phyloP scores from a whole-genome alignment of 92 coral and sea anemone genomes.

The Ricordea florida region DNA sequence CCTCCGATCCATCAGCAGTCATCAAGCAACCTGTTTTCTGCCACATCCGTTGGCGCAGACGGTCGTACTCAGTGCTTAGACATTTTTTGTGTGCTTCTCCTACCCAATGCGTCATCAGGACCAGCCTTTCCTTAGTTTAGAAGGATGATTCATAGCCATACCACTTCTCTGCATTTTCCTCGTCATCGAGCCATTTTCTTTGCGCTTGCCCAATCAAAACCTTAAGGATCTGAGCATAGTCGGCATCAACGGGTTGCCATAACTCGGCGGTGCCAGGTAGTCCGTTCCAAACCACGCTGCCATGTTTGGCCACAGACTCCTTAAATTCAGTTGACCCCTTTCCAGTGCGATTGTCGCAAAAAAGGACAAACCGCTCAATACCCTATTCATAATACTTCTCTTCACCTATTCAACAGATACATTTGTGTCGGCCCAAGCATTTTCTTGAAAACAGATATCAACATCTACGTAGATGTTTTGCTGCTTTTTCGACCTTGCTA shows the following conservation, averaged over 20 bases:
- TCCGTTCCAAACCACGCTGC: slow-evolving; percentile 38
- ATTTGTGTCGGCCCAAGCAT: slow-evolving; percentile 46
- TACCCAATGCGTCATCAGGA: slow-evolving; percentile 38
- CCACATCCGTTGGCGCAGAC: slow-evolving; percentile 44
- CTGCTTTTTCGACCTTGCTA: slow-evolving; percentile 28
- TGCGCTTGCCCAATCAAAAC: slow-evolving; percentile 43
- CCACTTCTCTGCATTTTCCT: slow-evolving; percentile 56
- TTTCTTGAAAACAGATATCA: slow-evolving; percentile 43
- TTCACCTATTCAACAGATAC: slow-evolving; percentile 38
- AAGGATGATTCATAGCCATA: slow-evolving; percentile 23
- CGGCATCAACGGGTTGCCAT: slow-evolving; percentile 57
- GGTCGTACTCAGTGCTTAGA: slow-evolving; percentile 30
- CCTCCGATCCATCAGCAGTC: slow-evolving; percentile 45
- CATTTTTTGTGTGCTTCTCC: slow-evolving; percentile 29
- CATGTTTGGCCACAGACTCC: slow-evolving; percentile 31
- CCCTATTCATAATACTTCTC: not conserved
- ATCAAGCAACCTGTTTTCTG: slow-evolving; percentile 44
- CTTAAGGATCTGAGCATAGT: slow-evolving; percentile 46
- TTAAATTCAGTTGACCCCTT: slow-evolving; percentile 26
- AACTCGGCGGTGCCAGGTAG: slow-evolving; percentile 38
- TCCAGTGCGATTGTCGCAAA: slow-evolving; percentile 36
- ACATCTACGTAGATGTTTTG: slow-evolving; percentile 44
- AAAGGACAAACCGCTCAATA: slow-evolving; percentile 12
- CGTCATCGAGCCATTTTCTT: slow-evolving; percentile 37
- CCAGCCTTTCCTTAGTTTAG: slow-evolving; percentile 35